Evolutionary conservation across 2,797 vertebrate genomes (phyloP).

Genomic region (Moxostoma hubbsi): DNA sequence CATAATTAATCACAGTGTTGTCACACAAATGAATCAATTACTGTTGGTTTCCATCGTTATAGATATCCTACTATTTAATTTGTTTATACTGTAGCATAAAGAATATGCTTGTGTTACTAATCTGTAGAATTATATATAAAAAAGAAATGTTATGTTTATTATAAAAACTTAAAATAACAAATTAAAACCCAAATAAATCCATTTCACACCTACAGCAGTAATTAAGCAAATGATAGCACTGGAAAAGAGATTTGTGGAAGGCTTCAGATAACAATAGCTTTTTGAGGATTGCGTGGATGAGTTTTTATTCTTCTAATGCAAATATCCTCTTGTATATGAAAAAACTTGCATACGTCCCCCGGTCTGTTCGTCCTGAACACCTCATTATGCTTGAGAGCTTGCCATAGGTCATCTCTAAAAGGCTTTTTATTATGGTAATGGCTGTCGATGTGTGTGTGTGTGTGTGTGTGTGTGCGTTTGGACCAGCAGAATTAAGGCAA

Average conservation of each 20-base stretch:
- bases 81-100: too few relatives aligned
- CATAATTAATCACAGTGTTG: too few relatives aligned
- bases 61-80: too few relatives aligned
- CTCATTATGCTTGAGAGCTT: conserved; percentile 32
- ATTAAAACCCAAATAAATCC: conserved; percentile 2
- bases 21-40: too few relatives aligned
- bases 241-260: conserved; percentile 9
- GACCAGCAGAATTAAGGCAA: conserved; percentile 1
- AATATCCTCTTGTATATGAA: conserved; percentile 16
- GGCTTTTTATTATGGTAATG: conserved; percentile 37
- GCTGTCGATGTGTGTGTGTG: neutral
- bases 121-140: too few relatives aligned
- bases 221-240: neutral
- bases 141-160: too few relatives aligned
- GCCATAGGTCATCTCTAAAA: conserved; percentile 38
- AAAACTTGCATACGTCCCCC: neutral
- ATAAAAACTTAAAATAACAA: too few relatives aligned
- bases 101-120: too few relatives aligned
- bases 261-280: conserved; percentile 26
- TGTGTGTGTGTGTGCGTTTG: conserved; percentile 1
- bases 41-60: too few relatives aligned
- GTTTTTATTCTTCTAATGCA: conserved; percentile 27
- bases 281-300: neutral
- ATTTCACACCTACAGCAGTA: neutral
- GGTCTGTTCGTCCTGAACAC: conserved; percentile 16